A percentile compares a stretch with the other conserved stretches of the same genome.
These are phyloP conservation scores for Balanococcus diminutus DNA, from an alignment of 2,888 invertebrate genomes.

Conservation along the genomic window DNA sequence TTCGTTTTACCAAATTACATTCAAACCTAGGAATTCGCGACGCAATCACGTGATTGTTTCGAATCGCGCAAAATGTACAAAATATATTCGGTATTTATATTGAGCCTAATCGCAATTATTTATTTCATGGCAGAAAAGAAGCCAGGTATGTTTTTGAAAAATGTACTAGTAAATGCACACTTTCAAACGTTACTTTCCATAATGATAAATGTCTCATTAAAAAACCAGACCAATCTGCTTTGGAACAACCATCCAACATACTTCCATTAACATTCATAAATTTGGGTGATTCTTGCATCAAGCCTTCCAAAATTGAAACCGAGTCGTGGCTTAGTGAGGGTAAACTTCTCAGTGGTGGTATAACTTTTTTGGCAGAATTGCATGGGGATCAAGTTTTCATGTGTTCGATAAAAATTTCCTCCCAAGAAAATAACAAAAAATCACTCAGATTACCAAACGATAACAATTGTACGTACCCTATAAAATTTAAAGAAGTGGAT, in stretches of 20 bases:
- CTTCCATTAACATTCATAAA: neutral
- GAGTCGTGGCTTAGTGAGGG: neutral
- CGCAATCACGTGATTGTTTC: neutral
- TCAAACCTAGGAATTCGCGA: neutral
- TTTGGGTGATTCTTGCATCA: neutral
- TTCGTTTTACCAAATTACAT: too few relatives aligned
- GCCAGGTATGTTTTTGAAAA: neutral
- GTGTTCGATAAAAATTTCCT: neutral
- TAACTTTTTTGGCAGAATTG: neutral
- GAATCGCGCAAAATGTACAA: neutral
- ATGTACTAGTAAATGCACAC: too few relatives aligned
- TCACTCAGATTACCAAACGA: neutral
- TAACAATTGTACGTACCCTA: neutral
- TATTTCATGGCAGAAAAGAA: neutral
- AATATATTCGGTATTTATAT: neutral
- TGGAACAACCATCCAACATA: neutral
- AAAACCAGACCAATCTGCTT: neutral
- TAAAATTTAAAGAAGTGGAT: neutral
- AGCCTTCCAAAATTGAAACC: neutral
- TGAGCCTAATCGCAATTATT: neutral
- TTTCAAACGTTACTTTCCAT: too few relatives aligned
- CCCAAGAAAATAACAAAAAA: neutral
- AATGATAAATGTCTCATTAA: neutral
- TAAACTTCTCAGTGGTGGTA: neutral
- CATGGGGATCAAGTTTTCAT: neutral